Conservation (phyloP, 2,888 invertebrate genomes). For the Amphipoea oculea region DNA sequence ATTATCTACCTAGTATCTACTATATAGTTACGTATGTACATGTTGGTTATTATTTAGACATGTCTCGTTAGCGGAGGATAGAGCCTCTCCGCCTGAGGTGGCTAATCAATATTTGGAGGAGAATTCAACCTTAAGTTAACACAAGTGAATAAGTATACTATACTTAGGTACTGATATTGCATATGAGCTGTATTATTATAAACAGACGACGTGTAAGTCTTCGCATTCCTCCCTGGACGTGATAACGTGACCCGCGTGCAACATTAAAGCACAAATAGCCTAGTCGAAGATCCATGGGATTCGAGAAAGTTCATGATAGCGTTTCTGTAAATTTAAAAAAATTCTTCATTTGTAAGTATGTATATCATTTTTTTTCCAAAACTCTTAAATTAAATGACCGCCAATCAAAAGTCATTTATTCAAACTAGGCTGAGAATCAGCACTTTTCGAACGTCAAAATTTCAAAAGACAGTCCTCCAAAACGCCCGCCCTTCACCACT, state of each 20-base stretch:
- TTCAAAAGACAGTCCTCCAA: too few relatives aligned
- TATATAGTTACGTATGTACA: constrained; percentile 3
- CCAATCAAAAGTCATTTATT: too few relatives aligned
- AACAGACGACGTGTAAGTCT: not conserved
- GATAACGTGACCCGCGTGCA: not conserved
- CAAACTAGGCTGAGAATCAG: too few relatives aligned
- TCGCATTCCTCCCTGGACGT: not conserved
- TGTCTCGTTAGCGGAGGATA: constrained; percentile 47
- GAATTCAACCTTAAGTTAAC: constrained; percentile 28
- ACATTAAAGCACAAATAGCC: not conserved
- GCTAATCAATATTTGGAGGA: constrained; percentile 51
- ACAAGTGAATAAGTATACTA: not conserved
- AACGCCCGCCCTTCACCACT: too few relatives aligned
- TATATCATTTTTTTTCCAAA: not conserved
- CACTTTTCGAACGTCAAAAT: too few relatives aligned
- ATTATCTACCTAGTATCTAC: constrained; percentile 10
- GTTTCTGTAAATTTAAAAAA: not conserved
- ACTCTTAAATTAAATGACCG: not conserved
- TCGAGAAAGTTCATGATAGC: not conserved
- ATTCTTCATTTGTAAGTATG: not conserved
- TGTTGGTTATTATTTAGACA: constrained; percentile 45
- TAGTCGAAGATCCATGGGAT: not conserved
- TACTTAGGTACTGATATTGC: not conserved
- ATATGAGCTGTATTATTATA: not conserved
- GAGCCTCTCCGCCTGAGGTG: constrained; percentile 38